Conservation (phyloP, 2,888 invertebrate genomes). For the Liodrosophila aerea region DNA sequence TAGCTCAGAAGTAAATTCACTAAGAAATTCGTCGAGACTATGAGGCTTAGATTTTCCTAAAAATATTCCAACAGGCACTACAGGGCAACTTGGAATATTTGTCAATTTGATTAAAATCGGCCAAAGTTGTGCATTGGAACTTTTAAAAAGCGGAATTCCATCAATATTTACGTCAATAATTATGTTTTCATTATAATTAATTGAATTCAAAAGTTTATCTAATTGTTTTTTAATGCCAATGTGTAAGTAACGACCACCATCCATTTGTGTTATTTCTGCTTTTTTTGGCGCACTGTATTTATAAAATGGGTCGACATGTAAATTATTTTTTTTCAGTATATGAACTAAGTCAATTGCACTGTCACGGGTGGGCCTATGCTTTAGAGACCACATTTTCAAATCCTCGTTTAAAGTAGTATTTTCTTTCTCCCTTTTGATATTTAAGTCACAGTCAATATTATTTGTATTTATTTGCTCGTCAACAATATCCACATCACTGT, state of each 20-base stretch:
- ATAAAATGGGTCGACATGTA: no score
- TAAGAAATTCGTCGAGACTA: background rate
- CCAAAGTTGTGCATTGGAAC: background rate
- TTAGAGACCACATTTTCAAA: constrained; percentile 2
- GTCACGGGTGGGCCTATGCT: constrained; percentile 4
- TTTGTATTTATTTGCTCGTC: no score
- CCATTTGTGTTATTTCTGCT: constrained; percentile 1
- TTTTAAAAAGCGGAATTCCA: constrained; percentile 4
- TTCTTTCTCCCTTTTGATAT: background rate
- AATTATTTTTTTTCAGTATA: background rate
- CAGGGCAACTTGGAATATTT: no score
- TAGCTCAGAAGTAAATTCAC: background rate
- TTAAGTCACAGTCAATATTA: no score
- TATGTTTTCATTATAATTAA: background rate
- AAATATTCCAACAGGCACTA: constrained; percentile 2
- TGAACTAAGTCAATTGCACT: background rate
- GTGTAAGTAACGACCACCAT: background rate
- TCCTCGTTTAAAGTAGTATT: background rate
- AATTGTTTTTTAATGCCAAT: constrained; percentile 1
- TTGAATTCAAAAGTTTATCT: background rate
- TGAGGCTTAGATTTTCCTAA: constrained; percentile 3
- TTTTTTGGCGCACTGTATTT: background rate
- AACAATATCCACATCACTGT: no score
- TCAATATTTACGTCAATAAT: no score
- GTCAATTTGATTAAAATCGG: background rate